Conservation (phyloP, 2,113 vertebrate genomes). For the Amia ocellicauda region DNA sequence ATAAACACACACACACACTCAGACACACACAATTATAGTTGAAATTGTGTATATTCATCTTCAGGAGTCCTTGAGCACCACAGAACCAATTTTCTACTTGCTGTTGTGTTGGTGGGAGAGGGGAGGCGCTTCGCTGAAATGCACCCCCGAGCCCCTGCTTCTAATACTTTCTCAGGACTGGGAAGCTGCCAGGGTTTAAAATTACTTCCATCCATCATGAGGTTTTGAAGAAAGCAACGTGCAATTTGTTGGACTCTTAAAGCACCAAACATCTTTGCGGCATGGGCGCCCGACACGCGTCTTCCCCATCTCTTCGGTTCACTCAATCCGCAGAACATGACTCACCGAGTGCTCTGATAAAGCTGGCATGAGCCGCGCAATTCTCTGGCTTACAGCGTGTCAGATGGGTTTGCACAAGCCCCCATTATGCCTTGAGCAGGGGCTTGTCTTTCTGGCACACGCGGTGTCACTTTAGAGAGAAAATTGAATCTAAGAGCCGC, state of each 20-base stretch:
- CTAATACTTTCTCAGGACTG: conserved; percentile 47
- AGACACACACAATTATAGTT: background rate
- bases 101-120: background rate
- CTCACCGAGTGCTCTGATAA: background rate
- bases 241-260: conserved; percentile 54
- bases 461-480: background rate
- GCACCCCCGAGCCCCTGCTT: conserved; percentile 34
- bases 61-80: conserved; percentile 5
- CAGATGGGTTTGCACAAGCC: background rate
- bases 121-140: conserved; percentile 25
- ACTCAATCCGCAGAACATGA: conserved; percentile 9
- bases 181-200: conserved; percentile 52
- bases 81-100: conserved; percentile 6
- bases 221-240: conserved; percentile 52
- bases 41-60: conserved; percentile 9
- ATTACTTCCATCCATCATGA: conserved; percentile 64
- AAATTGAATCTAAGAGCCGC: background rate
- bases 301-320: conserved; percentile 5
- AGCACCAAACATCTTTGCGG: conserved; percentile 49
- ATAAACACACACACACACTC: no score
- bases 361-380: background rate
- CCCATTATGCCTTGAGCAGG: background rate
- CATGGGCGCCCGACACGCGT: conserved; percentile 34
- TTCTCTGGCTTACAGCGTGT: background rate
- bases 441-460: background rate